Evolutionary conservation across 2,113 vertebrate genomes (phyloP).

Genomic region (Actenoides lindsayi): DNA sequence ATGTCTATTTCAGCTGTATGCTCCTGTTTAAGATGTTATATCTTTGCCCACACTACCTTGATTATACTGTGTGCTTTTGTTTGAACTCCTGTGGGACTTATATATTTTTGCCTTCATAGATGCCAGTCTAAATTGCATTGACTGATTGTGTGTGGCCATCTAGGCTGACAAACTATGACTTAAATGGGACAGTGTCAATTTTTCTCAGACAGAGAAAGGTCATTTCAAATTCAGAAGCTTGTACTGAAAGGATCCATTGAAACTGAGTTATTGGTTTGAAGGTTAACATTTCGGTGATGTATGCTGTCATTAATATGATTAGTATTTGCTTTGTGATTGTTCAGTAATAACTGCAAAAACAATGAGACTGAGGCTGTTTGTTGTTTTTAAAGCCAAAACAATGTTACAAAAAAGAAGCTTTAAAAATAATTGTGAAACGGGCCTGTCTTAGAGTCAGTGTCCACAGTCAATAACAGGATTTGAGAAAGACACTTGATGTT

Average conservation of each 20-base stretch:
- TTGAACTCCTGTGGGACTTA: background rate
- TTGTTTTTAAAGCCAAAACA: background rate
- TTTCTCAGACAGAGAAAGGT: slow-evolving; percentile 40
- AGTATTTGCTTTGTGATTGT: slow-evolving; percentile 13
- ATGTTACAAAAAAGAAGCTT: background rate
- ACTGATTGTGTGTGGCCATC: slow-evolving; percentile 38
- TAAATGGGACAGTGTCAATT: slow-evolving; percentile 60
- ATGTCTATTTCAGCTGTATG: background rate
- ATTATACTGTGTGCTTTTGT: background rate
- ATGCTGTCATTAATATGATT: slow-evolving; percentile 30
- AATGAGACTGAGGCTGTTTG: background rate
- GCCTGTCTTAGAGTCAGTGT: background rate
- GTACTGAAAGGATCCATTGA: background rate
- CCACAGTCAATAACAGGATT: background rate
- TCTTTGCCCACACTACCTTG: background rate
- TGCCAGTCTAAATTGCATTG: slow-evolving; percentile 39
- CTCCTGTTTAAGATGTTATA: background rate
- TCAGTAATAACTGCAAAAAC: background rate
- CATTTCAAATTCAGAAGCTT: slow-evolving; percentile 11
- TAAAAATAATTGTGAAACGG: background rate
- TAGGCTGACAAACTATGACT: slow-evolving; percentile 55
- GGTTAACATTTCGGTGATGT: slow-evolving; percentile 36
- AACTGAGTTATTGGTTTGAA: slow-evolving; percentile 41
- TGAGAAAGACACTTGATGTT: background rate
- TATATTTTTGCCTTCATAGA: background rate